Base-by-base conservation (phyloP, 2,888 invertebrate genomes). In the Chalcosyrphus nemorum region DNA sequence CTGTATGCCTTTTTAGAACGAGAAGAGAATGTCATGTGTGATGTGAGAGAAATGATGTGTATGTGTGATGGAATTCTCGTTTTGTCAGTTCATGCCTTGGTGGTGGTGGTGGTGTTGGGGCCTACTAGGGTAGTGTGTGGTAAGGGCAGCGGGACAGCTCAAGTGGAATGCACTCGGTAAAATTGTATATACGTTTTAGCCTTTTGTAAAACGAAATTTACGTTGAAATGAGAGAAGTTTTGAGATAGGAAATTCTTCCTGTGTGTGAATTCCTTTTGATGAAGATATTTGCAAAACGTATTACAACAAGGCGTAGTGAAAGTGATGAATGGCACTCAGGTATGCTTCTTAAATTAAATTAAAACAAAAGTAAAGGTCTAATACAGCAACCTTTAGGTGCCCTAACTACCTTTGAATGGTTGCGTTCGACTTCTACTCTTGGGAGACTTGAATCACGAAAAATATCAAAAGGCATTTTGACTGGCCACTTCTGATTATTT, bases 121-220 rank as follows among this genome's bases (percentile, higher is more conserved):
- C 52, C 24, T 65, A 17, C 74, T 45, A 68, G 59, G 59, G 68
- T 59, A 59, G 65, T 27, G 35, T 65, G 63, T 63, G 76, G 76
- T 81, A 76, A 81, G 76, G 81, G 81, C 75, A 81, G 75, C 17
- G 56, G 65, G 45, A 71, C 66, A 59, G 71, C 15, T 77, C 35
- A 71, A 81, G 81, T 81, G 81, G 81, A 81, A 81, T 81, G 81
- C 81, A 81, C 76, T 81, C 71, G 63, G 71, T 43, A 70, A 70
- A 75, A 56, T 57, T 71, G 61, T 74, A n/a, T n/a, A n/a, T n/a
- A 63, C 50, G 75, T 50, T 63, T 75, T 63, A 71, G 71, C 41
- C 21, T 43, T 65, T 66, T 27, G 50, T 47, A 50, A 75, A 47
- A 29, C 15, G 43, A 76, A 59, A 71, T 63, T 59, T 72, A 50